phyloP scores from a whole-genome alignment of 2,888 invertebrate genomes.

The Prenolepis imparis region DNA sequence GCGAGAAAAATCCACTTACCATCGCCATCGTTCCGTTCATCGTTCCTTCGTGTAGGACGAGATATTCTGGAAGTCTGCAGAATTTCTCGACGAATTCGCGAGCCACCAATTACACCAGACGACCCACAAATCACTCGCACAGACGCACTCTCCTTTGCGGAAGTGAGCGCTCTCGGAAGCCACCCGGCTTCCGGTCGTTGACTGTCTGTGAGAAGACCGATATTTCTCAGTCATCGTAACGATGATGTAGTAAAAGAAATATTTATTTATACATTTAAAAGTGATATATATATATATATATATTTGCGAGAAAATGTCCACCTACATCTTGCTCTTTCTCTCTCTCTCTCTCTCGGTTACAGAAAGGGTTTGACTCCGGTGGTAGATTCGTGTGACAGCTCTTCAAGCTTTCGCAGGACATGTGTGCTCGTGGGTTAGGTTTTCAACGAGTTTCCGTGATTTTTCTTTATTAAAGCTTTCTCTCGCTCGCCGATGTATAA shows the following conservation, averaged over 20 bases:
- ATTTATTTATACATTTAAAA: background rate
- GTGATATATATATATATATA: background rate
- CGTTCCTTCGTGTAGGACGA: constrained; percentile 64
- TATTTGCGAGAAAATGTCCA: background rate
- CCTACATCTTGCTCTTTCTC: background rate
- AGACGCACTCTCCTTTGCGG: constrained; percentile 68
- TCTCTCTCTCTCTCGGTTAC: background rate
- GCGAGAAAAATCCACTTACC: constrained; percentile 76
- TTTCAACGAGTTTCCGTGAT: constrained; percentile 41
- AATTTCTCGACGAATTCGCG: background rate
- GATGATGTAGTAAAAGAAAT: background rate
- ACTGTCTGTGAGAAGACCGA: background rate
- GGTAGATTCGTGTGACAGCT: constrained; percentile 57
- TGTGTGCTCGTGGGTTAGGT: constrained; percentile 66
- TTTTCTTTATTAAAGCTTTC: constrained; percentile 10
- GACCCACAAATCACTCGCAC: background rate
- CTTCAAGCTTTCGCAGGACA: constrained; percentile 35
- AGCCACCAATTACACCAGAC: background rate
- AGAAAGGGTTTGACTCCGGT: constrained; percentile 58
- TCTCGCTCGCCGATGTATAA: background rate
- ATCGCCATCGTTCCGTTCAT: constrained; percentile 85
- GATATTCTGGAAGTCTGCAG: background rate
- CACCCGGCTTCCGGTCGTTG: background rate
- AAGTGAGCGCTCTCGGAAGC: constrained; percentile 64
- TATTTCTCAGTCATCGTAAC: background rate